Base-by-base conservation (phyloP, 2,797 vertebrate genomes). In the Iguana delicatissima region DNA sequence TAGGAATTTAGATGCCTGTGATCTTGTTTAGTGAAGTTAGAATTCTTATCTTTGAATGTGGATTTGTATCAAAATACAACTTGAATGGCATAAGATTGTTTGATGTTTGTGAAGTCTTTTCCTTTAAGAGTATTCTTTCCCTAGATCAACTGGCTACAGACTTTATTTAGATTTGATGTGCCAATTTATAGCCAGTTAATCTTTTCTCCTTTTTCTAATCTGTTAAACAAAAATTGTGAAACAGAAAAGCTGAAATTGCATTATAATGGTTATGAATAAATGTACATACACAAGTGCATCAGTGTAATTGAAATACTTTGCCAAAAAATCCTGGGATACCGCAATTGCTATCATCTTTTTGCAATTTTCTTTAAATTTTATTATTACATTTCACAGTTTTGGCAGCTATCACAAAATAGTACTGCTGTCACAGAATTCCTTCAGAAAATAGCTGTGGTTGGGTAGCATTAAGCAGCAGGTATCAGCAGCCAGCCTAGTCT, bases 1-100 rank as follows among this genome's bases (percentile, higher is more conserved):
- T 72, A 69, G 22, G 50, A 50, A 67, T 55, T 59, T 77, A 62
- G 38, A 77, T 38, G 7, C 57, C 59, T 26, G 32, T 52, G 67
- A 50, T 80, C 42, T 22, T 88, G 59, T 6, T 29, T 80, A 0
- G 80, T 55, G 42, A 79, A 14, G 80, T 89, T 69, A 46, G 74
- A 89, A 4, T 79, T 14, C 26, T 50, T 35, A 0, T 84, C 32
- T 62, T 81, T 64, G 67, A n/a, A 80, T 55, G 1, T 0, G n/a
- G 62, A 8, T 46, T 24, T 29, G 6, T 76, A 20, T 29, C 9
- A 32, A 69, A 24, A 50, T 80, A 50, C 64, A 12, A 55, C 69
- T 85, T 85, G 24, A 14, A 64, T 50, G 59, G 50, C 38, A 85
- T 83, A 87, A 91, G 89, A 83, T 38, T 4, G 20, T 94, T 90